Evolutionary conservation across 1,140 invertebrate genomes (phyloP).

Genomic region (Drosophila aff.): DNA sequence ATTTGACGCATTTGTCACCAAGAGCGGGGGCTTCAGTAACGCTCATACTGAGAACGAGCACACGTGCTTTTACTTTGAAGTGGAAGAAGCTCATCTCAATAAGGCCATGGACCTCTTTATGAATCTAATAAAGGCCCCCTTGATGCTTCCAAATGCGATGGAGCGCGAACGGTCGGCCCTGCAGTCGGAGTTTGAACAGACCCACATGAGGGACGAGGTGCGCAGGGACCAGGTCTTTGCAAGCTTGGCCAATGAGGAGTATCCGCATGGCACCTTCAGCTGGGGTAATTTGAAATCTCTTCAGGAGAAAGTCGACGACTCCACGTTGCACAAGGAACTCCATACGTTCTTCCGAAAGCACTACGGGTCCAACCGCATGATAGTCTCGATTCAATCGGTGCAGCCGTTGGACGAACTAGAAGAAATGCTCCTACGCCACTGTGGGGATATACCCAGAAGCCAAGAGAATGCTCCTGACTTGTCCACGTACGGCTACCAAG

Average conservation of each 20-base stretch:
- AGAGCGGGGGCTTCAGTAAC: constrained; percentile 92
- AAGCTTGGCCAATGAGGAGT: constrained; percentile 88
- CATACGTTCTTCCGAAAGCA: constrained; percentile 92
- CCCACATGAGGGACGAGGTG: constrained; percentile 65
- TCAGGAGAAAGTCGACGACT: constrained; percentile 88
- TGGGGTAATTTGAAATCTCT: constrained; percentile 94
- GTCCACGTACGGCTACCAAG: constrained; percentile 71
- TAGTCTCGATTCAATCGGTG: constrained; percentile 91
- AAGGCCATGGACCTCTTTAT: constrained; percentile 93
- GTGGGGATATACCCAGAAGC: constrained; percentile 89
- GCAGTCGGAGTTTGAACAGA: constrained; percentile 89
- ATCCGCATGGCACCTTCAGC: constrained; percentile 92
- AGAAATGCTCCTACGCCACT: constrained; percentile 87
- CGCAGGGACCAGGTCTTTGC: constrained; percentile 89
- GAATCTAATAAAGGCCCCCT: constrained; percentile 94
- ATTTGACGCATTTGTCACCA: constrained; percentile 92
- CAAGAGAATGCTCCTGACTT: constrained; percentile 87
- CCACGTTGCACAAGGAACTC: constrained; percentile 88
- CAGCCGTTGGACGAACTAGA: constrained; percentile 91
- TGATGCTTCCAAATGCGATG: constrained; percentile 94
- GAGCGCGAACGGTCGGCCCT: constrained; percentile 95
- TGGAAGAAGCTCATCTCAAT: constrained; percentile 90
- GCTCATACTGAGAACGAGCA: constrained; percentile 93
- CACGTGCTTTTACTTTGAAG: constrained; percentile 95
- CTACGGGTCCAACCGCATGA: constrained; percentile 96